A percentile compares a stretch with the other conserved stretches of the same genome.
Evolutionary conservation across 2,888 invertebrate species (phyloP).

Genomic region (Drosophila aldrichi): DNA sequence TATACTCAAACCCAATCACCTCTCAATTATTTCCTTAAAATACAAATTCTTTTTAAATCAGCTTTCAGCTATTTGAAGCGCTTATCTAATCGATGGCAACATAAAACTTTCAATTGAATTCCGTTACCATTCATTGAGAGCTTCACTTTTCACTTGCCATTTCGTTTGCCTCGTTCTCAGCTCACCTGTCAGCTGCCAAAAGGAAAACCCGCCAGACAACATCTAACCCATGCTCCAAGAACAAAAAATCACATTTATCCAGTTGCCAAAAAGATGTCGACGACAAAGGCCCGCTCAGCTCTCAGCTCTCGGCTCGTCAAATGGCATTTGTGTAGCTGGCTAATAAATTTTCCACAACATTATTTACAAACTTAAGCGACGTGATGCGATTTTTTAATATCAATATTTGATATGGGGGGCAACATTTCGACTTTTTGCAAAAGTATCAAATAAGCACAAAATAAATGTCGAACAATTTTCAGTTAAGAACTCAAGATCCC

Average conservation of each 20-base stretch:
- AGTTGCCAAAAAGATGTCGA: conserved; percentile 33
- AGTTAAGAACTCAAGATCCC: conserved; percentile 62
- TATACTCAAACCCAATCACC: background rate
- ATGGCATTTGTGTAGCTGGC: conserved; percentile 32
- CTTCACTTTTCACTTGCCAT: conserved; percentile 10
- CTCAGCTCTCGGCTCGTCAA: conserved; percentile 17
- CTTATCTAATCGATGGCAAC: background rate
- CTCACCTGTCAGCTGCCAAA: conserved; percentile 26
- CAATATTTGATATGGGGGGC: conserved; percentile 67
- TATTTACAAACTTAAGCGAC: conserved; percentile 81
- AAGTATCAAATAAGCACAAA: conserved; percentile 75
- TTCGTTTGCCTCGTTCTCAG: conserved; percentile 1
- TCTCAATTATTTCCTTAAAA: background rate
- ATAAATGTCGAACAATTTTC: conserved; percentile 76
- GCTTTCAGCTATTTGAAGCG: background rate
- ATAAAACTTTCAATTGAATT: conserved; percentile 16
- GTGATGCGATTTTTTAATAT: conserved; percentile 82
- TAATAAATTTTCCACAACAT: conserved; percentile 79
- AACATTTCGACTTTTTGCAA: conserved; percentile 15
- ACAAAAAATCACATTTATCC: conserved; percentile 69
- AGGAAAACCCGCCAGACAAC: conserved; percentile 36
- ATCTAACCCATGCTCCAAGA: conserved; percentile 28
- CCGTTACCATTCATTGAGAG: conserved; percentile 8
- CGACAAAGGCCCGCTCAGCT: conserved; percentile 25
- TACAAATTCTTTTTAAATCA: background rate